phyloP scores from a whole-genome alignment of 2,888 invertebrate genomes.

The Byasa hedistus region DNA sequence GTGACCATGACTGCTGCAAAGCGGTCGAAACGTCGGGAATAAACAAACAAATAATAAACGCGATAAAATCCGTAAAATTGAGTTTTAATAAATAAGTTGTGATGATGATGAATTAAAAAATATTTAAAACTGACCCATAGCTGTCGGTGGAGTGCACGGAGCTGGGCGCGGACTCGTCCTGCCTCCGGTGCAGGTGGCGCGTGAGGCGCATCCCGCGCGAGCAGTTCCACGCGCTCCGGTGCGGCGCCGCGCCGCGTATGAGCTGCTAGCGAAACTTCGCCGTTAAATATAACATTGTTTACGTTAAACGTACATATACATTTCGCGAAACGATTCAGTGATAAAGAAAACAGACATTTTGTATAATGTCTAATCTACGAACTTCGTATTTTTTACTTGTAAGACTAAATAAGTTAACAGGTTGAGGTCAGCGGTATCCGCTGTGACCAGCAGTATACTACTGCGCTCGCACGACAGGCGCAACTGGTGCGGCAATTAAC shows the following conservation, averaged over 20 bases:
- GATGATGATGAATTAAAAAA: background rate
- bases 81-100: too few relatives aligned
- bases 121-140: slow-evolving; percentile 59
- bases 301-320: slow-evolving; percentile 7
- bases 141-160: slow-evolving; percentile 59
- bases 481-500: too few relatives aligned
- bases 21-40: too few relatives aligned
- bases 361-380: background rate
- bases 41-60: too few relatives aligned
- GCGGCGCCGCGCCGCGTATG: slow-evolving; percentile 29
- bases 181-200: slow-evolving; percentile 38
- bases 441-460: too few relatives aligned
- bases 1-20: too few relatives aligned
- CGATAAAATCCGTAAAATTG: too few relatives aligned
- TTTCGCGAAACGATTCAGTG: too few relatives aligned
- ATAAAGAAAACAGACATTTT: background rate
- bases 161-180: slow-evolving; percentile 51
- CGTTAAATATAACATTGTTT: slow-evolving; percentile 27
- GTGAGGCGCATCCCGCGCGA: slow-evolving; percentile 45
- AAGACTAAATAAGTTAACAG: too few relatives aligned
- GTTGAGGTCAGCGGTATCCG: too few relatives aligned
- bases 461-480: too few relatives aligned
- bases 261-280: slow-evolving; percentile 13
- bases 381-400: too few relatives aligned
- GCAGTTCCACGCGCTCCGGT: slow-evolving; percentile 1